These are phyloP conservation scores for Cyprinodon diabolis DNA, from an alignment of 2,797 vertebrate genomes.

Conservation along the genomic window DNA sequence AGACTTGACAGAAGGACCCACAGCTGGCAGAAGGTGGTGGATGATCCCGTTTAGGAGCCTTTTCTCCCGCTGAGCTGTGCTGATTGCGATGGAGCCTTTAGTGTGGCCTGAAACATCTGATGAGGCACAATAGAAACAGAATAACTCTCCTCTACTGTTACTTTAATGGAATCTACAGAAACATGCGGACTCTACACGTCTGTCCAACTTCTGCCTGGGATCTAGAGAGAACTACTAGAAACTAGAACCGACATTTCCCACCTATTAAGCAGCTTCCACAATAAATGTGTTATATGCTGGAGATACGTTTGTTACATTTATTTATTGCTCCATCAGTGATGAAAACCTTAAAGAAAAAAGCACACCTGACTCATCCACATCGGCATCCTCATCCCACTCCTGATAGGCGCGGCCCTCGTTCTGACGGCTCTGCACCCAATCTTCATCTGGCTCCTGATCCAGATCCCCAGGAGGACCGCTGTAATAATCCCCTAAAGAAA, in stretches of 20 bases:
- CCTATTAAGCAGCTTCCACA: background rate
- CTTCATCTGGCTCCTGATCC: conserved; percentile 90
- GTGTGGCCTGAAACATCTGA: conserved; percentile 82
- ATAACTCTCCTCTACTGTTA: background rate
- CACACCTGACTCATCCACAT: conserved; percentile 95
- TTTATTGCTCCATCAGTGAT: background rate
- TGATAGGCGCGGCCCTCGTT: conserved; percentile 92
- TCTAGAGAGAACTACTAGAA: background rate
- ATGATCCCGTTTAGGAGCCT: conserved; percentile 91
- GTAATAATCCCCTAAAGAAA: conserved; percentile 87
- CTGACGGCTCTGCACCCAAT: conserved; percentile 90
- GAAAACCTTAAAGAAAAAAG: background rate
- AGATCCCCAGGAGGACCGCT: conserved; percentile 84
- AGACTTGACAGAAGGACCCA: conserved; percentile 91
- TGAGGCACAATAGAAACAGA: conserved; percentile 34
- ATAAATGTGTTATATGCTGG: background rate
- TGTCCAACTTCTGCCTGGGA: background rate
- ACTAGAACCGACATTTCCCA: background rate
- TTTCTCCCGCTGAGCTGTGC: conserved; percentile 90
- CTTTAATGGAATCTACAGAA: background rate
- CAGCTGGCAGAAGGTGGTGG: conserved; percentile 89
- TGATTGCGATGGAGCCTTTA: conserved; percentile 85
- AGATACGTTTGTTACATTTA: background rate
- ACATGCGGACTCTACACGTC: background rate
- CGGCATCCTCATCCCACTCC: conserved; percentile 97